A percentile compares a stretch with the other conserved stretches of the same genome.
phyloP scores from a whole-genome alignment of 2,888 invertebrate genomes.

The Salticus scenicus region DNA sequence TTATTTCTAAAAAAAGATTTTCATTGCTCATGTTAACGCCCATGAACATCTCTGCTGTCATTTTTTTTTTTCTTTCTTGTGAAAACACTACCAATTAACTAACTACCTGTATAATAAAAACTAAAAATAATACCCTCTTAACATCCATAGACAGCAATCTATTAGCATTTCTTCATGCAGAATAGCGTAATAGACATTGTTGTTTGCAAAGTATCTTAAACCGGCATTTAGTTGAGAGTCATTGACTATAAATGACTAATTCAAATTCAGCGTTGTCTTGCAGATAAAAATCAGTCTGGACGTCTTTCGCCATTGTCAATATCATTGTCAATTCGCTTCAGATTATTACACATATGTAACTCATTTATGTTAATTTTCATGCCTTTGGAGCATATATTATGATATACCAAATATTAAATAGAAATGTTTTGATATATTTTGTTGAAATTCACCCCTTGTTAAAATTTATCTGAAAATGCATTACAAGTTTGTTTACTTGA shows the following conservation, averaged over 20 bases:
- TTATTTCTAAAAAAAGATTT: background rate
- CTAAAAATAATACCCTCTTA: constrained; percentile 11
- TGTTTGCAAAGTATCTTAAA: constrained; percentile 9
- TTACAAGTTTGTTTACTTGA: too few relatives aligned
- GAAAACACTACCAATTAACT: background rate
- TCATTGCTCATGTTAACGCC: too few relatives aligned
- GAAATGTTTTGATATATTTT: too few relatives aligned
- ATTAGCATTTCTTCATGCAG: constrained; percentile 13
- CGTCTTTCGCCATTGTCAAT: background rate
- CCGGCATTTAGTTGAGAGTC: constrained; percentile 22
- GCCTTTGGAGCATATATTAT: too few relatives aligned
- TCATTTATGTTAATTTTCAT: too few relatives aligned
- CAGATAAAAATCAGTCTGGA: constrained; percentile 42
- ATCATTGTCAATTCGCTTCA: too few relatives aligned
- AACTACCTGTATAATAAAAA: background rate
- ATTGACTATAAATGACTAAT: constrained; percentile 44
- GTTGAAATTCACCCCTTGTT: too few relatives aligned
- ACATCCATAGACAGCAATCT: constrained; percentile 14
- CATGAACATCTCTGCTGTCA: too few relatives aligned
- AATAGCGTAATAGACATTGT: constrained; percentile 30
- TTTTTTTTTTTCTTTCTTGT: background rate
- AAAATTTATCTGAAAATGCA: too few relatives aligned
- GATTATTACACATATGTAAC: too few relatives aligned
- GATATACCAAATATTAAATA: too few relatives aligned
- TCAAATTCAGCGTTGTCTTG: constrained; percentile 9